Evolutionary conservation across 2,888 invertebrate species (phyloP).

Genomic region (Stegana nigrithorax): DNA sequence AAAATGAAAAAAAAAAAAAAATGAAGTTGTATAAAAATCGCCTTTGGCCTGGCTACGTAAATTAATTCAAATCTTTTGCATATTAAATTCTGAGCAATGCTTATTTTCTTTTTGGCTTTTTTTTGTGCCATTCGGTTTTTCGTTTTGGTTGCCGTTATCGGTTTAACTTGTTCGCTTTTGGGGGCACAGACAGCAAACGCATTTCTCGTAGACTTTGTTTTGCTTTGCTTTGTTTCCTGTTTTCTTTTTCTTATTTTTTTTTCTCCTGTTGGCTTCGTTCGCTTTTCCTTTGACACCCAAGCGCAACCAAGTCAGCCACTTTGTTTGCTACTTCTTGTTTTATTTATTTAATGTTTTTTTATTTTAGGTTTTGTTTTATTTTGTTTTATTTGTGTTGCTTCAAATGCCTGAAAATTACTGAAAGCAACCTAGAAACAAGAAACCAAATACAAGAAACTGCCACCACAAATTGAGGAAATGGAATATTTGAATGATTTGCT

Average conservation of each 20-base stretch:
- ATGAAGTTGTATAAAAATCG: too few species aligned
- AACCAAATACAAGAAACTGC: slow-evolving; percentile 1
- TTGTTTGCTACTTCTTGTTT: slow-evolving; percentile 29
- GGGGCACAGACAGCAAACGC: too few species aligned
- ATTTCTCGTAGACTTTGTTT: neutral
- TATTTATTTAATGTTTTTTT: neutral
- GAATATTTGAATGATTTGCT: slow-evolving; percentile 52
- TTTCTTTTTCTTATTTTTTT: neutral
- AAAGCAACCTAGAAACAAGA: neutral
- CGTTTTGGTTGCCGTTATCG: neutral
- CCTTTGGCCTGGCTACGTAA: too few species aligned
- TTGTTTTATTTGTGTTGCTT: slow-evolving; percentile 15
- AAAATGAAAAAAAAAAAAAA: too few species aligned
- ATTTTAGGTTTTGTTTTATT: slow-evolving; percentile 13
- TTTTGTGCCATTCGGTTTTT: neutral
- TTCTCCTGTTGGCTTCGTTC: neutral
- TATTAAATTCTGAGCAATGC: slow-evolving; percentile 12
- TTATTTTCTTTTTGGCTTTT: neutral
- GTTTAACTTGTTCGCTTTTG: too few species aligned
- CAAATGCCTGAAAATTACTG: slow-evolving; percentile 10
- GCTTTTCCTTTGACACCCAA: neutral
- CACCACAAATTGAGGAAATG: slow-evolving; percentile 51
- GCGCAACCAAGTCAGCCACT: neutral
- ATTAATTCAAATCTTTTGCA: slow-evolving; percentile 16
- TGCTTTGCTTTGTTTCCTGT: neutral